These are phyloP conservation scores for Sarotherodon lohbergeri DNA, from an alignment of 2,113 vertebrate species.

Conservation along the genomic window DNA sequence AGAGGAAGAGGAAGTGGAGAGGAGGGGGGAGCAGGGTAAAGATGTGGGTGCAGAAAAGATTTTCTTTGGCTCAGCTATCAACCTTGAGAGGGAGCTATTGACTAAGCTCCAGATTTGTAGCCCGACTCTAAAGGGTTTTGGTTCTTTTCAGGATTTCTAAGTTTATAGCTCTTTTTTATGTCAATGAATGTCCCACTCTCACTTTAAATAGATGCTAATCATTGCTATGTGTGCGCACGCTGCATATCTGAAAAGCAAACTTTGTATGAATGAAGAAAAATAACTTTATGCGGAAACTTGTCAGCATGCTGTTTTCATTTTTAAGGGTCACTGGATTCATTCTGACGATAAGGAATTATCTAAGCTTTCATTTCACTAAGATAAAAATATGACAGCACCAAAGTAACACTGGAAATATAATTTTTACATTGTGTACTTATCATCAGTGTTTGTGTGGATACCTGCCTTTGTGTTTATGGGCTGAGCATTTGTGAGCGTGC, in stretches of 20 bases:
- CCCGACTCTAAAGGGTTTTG: constrained; percentile 22
- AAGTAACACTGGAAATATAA: constrained; percentile 3
- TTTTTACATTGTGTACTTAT: not conserved
- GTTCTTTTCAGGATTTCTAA: constrained; percentile 17
- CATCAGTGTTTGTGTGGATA: not conserved
- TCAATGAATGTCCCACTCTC: not conserved
- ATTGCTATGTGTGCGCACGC: not conserved
- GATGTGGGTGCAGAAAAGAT: not conserved
- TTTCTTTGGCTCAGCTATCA: constrained; percentile 35
- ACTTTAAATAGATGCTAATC: constrained; percentile 31
- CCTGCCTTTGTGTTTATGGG: constrained; percentile 12
- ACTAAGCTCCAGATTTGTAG: constrained; percentile 37
- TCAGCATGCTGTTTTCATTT: not conserved
- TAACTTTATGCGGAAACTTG: not conserved
- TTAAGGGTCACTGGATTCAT: not conserved
- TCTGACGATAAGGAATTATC: not conserved
- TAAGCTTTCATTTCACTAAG: not conserved
- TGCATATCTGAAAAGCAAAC: not conserved
- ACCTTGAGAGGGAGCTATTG: constrained; percentile 64
- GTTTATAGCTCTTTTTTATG: constrained; percentile 2
- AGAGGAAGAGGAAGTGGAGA: not conserved
- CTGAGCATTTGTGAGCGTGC: constrained; percentile 25
- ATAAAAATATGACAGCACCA: not conserved
- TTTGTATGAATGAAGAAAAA: not conserved
- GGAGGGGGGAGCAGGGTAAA: not conserved